These are phyloP conservation scores for Uromys caudimaculatus DNA, from an alignment of 2,797 vertebrate species.

Conservation along the genomic window DNA sequence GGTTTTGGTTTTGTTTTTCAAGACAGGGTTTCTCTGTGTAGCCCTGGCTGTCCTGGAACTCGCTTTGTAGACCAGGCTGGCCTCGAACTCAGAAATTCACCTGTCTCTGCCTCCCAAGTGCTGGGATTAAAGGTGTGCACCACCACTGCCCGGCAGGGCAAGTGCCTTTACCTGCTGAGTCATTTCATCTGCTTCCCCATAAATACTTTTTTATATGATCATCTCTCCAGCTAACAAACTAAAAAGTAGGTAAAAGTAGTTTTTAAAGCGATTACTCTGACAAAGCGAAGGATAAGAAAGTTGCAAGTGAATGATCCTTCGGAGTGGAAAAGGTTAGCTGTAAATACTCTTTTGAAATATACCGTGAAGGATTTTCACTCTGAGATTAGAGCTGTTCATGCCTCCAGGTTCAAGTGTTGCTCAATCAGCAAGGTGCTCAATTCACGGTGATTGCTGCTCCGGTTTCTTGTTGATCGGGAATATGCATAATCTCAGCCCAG, in stretches of 20 bases:
- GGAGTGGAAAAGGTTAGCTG: conserved; percentile 48
- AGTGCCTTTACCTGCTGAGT: background rate
- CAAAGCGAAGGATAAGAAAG: conserved; percentile 54
- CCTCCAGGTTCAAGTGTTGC: conserved; percentile 75
- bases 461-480: conserved; percentile 76
- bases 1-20: too few relatives aligned
- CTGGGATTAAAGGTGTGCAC: too few relatives aligned
- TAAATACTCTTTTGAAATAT: conserved; percentile 42
- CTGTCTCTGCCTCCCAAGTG: too few relatives aligned
- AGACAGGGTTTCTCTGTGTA: too few relatives aligned
- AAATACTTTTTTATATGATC: conserved; percentile 20
- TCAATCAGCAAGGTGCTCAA: conserved; percentile 81
- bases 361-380: conserved; percentile 50
- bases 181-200: background rate
- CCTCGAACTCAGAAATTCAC: too few relatives aligned
- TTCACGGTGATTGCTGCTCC: conserved; percentile 74
- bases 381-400: conserved; percentile 7
- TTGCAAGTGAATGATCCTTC: conserved; percentile 56
- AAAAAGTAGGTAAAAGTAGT: conserved; percentile 47
- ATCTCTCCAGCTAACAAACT: conserved; percentile 55
- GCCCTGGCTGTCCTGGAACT: too few relatives aligned
- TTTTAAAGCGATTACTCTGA: conserved; percentile 43
- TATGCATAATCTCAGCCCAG: conserved; percentile 73
- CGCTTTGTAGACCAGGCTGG: too few relatives aligned
- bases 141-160: too few relatives aligned